Percentiles rank a stretch among this genome's conserved stretches.
Evolutionary conservation across 2,113 vertebrate genomes (phyloP).

Genomic region (Daubentonia madagascariensis): DNA sequence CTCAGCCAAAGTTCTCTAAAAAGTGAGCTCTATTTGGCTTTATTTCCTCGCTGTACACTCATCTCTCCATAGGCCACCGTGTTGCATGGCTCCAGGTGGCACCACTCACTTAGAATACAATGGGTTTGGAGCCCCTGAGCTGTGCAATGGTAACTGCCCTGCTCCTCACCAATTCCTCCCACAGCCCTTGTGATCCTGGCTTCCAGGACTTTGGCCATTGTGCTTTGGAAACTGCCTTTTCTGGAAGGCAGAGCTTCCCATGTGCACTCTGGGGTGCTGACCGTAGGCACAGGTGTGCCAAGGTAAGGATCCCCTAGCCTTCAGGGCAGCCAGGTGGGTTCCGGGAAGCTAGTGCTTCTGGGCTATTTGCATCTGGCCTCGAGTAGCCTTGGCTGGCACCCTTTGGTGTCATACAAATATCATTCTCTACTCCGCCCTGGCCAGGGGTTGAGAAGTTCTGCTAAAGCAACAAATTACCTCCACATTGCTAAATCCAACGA

Average conservation of each 20-base stretch:
- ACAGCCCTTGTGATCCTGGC: neutral
- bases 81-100: too few relatives aligned
- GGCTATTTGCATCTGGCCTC: neutral
- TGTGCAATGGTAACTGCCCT: fast-evolving
- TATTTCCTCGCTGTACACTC: neutral
- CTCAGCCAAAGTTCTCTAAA: neutral
- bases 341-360: neutral
- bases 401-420: neutral
- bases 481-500: neutral
- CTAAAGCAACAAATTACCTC: neutral
- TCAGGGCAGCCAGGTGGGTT: neutral
- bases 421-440: neutral
- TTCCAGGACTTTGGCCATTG: neutral
- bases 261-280: neutral
- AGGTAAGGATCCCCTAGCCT: neutral
- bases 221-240: neutral
- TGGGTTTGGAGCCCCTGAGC: neutral
- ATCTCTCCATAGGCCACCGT: too few relatives aligned
- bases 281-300: neutral
- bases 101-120: neutral
- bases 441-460: neutral
- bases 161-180: neutral
- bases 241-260: neutral
- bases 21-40: neutral
- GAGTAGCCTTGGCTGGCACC: neutral